Evolutionary conservation across 2,888 invertebrate species (phyloP).

Genomic region (Conus canariensis): DNA sequence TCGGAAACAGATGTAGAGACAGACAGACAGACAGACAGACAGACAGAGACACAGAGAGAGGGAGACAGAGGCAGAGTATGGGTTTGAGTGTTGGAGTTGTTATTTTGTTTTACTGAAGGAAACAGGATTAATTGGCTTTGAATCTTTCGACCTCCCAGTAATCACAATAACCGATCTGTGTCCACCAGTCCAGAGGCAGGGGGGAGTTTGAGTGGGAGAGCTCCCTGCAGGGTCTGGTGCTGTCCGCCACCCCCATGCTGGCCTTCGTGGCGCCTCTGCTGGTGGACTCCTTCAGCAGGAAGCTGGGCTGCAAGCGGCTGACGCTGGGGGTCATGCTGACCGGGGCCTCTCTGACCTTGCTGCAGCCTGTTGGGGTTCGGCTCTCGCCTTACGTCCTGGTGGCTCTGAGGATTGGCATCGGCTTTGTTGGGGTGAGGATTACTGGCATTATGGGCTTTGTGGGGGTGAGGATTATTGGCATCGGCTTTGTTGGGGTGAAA

Average conservation of each 20-base stretch:
- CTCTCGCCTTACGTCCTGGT: slow-evolving; percentile 28
- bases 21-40: too few relatives aligned
- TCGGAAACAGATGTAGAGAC: too few relatives aligned
- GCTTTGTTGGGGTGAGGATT: not conserved
- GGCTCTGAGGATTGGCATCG: not conserved
- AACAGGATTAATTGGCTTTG: not conserved
- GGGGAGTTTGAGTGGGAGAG: slow-evolving; percentile 36
- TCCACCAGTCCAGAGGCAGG: not conserved
- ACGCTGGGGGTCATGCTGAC: not conserved
- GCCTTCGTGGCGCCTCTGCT: slow-evolving; percentile 26
- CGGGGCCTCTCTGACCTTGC: not conserved
- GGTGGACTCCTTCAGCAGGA: not conserved
- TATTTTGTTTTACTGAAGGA: not conserved
- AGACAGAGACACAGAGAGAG: too few relatives aligned
- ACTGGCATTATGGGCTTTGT: too few relatives aligned
- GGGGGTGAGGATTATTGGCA: too few relatives aligned
- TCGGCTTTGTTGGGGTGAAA: not conserved
- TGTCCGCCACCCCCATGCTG: not conserved
- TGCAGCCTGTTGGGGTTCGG: not conserved
- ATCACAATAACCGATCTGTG: not conserved
- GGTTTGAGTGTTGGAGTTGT: not conserved
- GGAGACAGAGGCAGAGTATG: too few relatives aligned
- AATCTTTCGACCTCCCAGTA: not conserved
- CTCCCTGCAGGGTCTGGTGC: slow-evolving; percentile 1
- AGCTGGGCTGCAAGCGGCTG: slow-evolving; percentile 1